phyloP scores from a whole-genome alignment of 2,113 vertebrate genomes.

The Phocoena phocoena region DNA sequence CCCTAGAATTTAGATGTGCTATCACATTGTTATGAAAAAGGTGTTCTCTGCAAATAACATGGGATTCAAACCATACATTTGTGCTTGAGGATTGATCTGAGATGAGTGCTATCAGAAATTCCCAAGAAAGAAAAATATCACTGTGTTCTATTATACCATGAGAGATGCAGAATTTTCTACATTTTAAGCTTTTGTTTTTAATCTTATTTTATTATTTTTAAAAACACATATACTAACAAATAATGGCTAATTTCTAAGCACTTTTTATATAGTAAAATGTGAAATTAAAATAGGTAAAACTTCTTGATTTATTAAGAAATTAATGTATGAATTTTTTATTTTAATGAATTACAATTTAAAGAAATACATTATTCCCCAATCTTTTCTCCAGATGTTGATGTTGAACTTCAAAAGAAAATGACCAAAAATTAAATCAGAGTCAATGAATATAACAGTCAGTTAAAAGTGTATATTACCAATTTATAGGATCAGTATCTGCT shows the following conservation, averaged over 20 bases:
- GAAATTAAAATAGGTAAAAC: background rate
- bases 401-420: background rate
- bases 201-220: background rate
- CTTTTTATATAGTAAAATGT: background rate
- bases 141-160: background rate
- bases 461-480: background rate
- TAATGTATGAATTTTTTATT: background rate
- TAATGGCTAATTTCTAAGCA: background rate
- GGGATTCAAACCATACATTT: slow-evolving; percentile 32
- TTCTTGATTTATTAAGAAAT: background rate
- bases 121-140: background rate
- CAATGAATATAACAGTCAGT: background rate
- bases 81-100: background rate
- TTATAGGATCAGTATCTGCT: background rate
- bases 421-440: background rate
- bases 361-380: background rate
- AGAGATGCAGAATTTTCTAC: background rate
- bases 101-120: slow-evolving; percentile 40
- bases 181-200: background rate
- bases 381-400: background rate
- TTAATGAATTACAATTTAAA: background rate
- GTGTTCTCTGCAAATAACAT: slow-evolving; percentile 57
- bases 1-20: slow-evolving; percentile 61
- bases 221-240: background rate
- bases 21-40: slow-evolving; percentile 56